Conservation (phyloP, 2,888 invertebrate genomes). For the Eremobia ochroleuca region DNA sequence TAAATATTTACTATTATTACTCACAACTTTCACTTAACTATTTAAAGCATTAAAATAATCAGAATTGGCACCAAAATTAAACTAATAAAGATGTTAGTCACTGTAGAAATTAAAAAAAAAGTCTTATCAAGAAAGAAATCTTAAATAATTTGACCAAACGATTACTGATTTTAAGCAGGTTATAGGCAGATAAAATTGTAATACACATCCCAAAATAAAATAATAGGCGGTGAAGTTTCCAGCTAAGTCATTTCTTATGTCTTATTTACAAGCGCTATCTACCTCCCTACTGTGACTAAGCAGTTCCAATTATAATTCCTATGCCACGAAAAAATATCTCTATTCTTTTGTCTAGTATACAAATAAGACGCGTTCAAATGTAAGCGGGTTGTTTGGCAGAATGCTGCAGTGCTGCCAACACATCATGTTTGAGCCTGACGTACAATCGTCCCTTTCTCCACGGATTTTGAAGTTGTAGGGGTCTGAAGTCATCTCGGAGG, state of each 20-base stretch:
- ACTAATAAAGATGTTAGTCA: slow-evolving; percentile 65
- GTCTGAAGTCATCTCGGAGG: slow-evolving; percentile 98
- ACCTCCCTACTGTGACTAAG: slow-evolving; percentile 63
- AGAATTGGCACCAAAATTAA: slow-evolving; percentile 87
- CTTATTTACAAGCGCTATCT: slow-evolving; percentile 39
- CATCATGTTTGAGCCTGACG: slow-evolving; percentile 97
- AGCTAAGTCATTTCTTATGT: slow-evolving; percentile 17
- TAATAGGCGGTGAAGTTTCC: slow-evolving; percentile 20
- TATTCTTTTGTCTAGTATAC: slow-evolving; percentile 52
- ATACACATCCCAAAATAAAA: slow-evolving; percentile 26
- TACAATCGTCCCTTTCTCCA: slow-evolving; percentile 98
- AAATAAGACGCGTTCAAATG: slow-evolving; percentile 81
- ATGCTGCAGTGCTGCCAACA: slow-evolving; percentile 96
- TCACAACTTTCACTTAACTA: slow-evolving; percentile 87
- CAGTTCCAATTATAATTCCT: slow-evolving; percentile 66
- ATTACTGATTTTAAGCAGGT: not conserved
- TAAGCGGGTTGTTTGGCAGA: slow-evolving; percentile 95
- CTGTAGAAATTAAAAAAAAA: slow-evolving; percentile 50
- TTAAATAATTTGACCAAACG: slow-evolving; percentile 32
- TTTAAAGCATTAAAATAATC: slow-evolving; percentile 87
- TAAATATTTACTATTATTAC: slow-evolving; percentile 81
- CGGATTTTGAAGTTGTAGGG: slow-evolving; percentile 97
- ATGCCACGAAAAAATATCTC: slow-evolving; percentile 64
- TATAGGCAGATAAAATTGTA: slow-evolving; percentile 10
- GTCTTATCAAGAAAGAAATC: slow-evolving; percentile 1